These are phyloP conservation scores for Hirundichthys speculiger DNA, from an alignment of 2,113 vertebrate genomes.

Conservation along the genomic window DNA sequence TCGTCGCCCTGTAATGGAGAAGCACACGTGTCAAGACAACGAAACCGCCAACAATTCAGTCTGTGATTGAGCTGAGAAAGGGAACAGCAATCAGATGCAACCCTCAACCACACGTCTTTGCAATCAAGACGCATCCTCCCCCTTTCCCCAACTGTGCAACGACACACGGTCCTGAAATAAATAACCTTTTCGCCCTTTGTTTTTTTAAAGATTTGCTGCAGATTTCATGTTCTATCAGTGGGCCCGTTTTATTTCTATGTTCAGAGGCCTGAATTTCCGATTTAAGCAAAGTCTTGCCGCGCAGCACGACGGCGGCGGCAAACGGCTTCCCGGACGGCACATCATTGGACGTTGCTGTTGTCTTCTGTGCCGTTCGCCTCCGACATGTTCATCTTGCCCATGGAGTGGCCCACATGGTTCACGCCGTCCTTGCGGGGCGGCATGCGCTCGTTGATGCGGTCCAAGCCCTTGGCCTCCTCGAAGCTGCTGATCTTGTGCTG, in stretches of 20 bases:
- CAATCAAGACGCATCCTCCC: slow-evolving; percentile 52
- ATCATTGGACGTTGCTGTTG: slow-evolving; percentile 86
- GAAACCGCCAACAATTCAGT: slow-evolving; percentile 61
- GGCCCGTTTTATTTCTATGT: slow-evolving; percentile 73
- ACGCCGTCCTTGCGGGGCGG: slow-evolving; percentile 84
- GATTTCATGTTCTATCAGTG: slow-evolving; percentile 73
- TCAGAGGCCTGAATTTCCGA: slow-evolving; percentile 77
- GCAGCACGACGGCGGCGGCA: slow-evolving; percentile 49
- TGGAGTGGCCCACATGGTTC: slow-evolving; percentile 84
- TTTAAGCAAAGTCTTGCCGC: slow-evolving; percentile 79
- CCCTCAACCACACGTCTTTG: slow-evolving; percentile 45
- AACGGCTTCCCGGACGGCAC: slow-evolving; percentile 56
- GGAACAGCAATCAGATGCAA: slow-evolving; percentile 64
- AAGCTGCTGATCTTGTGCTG: slow-evolving; percentile 88
- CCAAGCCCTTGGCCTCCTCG: slow-evolving; percentile 84
- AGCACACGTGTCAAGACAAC: slow-evolving; percentile 70
- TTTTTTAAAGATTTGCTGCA: slow-evolving; percentile 72
- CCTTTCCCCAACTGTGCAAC: slow-evolving; percentile 58
- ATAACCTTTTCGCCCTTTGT: slow-evolving; percentile 50
- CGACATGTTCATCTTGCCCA: slow-evolving; percentile 86
- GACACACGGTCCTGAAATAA: slow-evolving; percentile 72
- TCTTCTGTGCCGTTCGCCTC: slow-evolving; percentile 86
- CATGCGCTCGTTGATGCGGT: slow-evolving; percentile 88
- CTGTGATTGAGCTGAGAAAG: slow-evolving; percentile 63
- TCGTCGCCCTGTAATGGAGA: slow-evolving; percentile 64